Percentiles rank a stretch among this genome's conserved stretches.
Evolutionary conservation across 92 coral and sea anemone species (phyloP).

Genomic region (Virgularia gustaviana): DNA sequence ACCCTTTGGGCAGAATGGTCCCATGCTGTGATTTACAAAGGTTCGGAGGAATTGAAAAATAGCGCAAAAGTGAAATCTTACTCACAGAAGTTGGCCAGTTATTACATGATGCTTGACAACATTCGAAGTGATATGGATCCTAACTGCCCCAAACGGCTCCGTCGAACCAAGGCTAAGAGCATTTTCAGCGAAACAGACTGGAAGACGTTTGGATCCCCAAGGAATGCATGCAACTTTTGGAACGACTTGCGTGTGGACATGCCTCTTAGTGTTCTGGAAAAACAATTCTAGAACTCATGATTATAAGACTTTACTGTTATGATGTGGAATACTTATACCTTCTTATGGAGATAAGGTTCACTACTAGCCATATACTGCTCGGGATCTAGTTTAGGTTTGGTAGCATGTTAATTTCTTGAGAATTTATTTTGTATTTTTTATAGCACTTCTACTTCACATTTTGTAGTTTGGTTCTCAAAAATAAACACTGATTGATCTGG

Average conservation of each 20-base stretch:
- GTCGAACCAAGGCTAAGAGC: not conserved
- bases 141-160: slow-evolving; percentile 7
- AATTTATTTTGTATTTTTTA: too few species aligned
- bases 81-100: slow-evolving; percentile 31
- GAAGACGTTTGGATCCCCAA: not conserved
- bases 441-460: too few species aligned
- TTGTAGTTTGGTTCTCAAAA: too few species aligned
- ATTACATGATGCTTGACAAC: slow-evolving; percentile 41
- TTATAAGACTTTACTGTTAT: too few species aligned
- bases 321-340: too few species aligned
- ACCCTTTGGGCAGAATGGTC: slow-evolving; percentile 54
- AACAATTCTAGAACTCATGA: too few species aligned
- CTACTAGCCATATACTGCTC: too few species aligned
- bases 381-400: too few species aligned
- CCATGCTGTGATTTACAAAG: slow-evolving; percentile 44
- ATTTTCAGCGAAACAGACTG: not conserved
- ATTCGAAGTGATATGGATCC: slow-evolving; percentile 30
- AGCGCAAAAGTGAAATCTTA: slow-evolving; percentile 8
- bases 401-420: too few species aligned
- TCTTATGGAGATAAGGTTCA: too few species aligned
- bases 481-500: too few species aligned
- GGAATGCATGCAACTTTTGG: slow-evolving; percentile 1
- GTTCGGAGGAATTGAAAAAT: slow-evolving; percentile 17
- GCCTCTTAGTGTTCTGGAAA: too few species aligned
- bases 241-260: slow-evolving; percentile 22